These are phyloP conservation scores for Tricholauxania praeusta DNA, from an alignment of 2,888 invertebrate genomes.

Conservation along the genomic window DNA sequence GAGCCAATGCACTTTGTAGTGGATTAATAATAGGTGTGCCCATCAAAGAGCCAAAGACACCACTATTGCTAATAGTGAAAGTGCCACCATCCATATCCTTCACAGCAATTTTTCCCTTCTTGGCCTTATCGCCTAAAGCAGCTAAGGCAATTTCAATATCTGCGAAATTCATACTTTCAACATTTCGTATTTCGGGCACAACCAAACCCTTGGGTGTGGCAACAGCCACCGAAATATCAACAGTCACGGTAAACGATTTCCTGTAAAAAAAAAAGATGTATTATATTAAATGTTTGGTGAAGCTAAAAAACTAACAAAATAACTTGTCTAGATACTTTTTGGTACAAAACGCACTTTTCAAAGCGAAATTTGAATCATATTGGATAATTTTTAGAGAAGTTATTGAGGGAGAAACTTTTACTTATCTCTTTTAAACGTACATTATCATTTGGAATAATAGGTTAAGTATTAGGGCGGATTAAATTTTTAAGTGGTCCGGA, in stretches of 20 bases:
- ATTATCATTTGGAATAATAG: no score
- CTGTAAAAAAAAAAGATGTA: slow-evolving; percentile 53
- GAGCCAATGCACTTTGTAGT: slow-evolving; percentile 80
- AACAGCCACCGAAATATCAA: slow-evolving; percentile 98
- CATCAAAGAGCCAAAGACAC: slow-evolving; percentile 96
- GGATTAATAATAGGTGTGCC: slow-evolving; percentile 99
- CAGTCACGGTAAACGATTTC: slow-evolving; percentile 87
- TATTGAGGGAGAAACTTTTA: no score
- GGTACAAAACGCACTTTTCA: no score
- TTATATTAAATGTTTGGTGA: background rate
- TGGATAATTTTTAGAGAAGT: no score
- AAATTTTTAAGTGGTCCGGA: no score
- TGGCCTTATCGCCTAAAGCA: slow-evolving; percentile 92
- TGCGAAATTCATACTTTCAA: slow-evolving; percentile 94
- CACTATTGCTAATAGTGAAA: slow-evolving; percentile 99
- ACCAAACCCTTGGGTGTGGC: slow-evolving; percentile 98
- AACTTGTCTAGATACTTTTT: background rate
- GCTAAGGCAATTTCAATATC: slow-evolving; percentile 93
- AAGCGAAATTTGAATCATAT: no score
- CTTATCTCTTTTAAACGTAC: no score
- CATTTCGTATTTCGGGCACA: slow-evolving; percentile 95
- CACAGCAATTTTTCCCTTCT: slow-evolving; percentile 86
- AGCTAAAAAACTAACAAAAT: background rate
- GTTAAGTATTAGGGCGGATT: no score
- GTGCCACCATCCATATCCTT: slow-evolving; percentile 99